A percentile compares a stretch with the other conserved stretches of the same genome.
Evolutionary conservation across 2,797 vertebrate species (phyloP).

Genomic region (Melanotaenia boesemani): DNA sequence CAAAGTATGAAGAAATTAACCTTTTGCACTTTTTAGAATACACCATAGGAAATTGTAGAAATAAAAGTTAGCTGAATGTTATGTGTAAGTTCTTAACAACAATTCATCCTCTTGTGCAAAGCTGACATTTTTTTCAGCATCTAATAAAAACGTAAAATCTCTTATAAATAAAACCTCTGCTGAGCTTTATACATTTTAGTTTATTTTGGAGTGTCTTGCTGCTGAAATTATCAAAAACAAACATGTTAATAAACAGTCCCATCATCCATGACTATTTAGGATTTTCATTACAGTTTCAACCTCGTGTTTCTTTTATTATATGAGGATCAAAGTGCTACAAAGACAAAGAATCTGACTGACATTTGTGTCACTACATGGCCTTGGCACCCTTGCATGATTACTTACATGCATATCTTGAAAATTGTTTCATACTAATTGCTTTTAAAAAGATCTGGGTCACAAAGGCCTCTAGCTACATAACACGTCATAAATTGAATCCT

Average conservation of each 20-base stretch:
- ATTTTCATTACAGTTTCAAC: not conserved
- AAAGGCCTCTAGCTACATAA: conserved; percentile 55
- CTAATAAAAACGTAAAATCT: not conserved
- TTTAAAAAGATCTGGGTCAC: conserved; percentile 61
- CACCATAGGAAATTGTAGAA: not conserved
- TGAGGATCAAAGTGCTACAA: not conserved
- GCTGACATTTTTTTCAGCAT: not conserved
- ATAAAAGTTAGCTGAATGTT: not conserved
- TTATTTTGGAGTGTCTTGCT: not conserved
- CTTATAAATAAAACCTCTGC: not conserved
- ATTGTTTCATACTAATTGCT: conserved; percentile 48
- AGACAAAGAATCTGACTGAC: conserved; percentile 5
- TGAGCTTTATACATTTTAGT: not conserved
- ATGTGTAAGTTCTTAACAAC: not conserved
- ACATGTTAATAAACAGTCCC: not conserved
- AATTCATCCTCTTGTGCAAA: not conserved
- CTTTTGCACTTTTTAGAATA: too few species aligned
- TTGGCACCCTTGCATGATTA: conserved; percentile 15
- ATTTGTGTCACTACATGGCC: conserved; percentile 24
- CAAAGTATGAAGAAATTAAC: too few species aligned
- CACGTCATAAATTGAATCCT: conserved; percentile 48
- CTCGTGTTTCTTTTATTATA: not conserved
- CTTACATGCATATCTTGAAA: conserved; percentile 36
- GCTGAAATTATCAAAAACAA: not conserved
- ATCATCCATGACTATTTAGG: not conserved